phyloP scores from a whole-genome alignment of 2,113 vertebrate species.

The Dasypus novemcinctus region DNA sequence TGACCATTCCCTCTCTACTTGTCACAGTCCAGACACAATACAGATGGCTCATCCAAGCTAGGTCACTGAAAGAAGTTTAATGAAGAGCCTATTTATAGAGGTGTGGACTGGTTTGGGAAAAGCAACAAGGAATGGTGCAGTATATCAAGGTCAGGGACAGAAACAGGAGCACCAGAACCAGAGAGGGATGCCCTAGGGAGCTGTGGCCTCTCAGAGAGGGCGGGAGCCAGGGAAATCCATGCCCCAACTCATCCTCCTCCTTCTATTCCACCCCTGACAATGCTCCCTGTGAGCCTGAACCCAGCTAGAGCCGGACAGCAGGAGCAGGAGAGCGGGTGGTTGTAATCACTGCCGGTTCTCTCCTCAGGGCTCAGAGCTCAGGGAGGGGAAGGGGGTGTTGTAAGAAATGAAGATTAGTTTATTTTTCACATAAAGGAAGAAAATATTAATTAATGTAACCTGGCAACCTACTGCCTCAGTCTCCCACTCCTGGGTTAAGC shows the following conservation, averaged over 20 bases:
- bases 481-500: too few relatives aligned
- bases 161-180: neutral
- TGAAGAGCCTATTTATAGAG: neutral
- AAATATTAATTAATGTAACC: too few relatives aligned
- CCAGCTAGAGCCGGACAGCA: neutral
- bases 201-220: neutral
- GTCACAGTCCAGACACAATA: neutral
- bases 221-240: neutral
- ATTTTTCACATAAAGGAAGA: too few relatives aligned
- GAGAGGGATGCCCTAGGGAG: neutral
- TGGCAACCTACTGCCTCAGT: too few relatives aligned
- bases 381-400: neutral
- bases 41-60: neutral
- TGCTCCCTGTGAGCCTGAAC: neutral
- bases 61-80: neutral
- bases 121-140: neutral
- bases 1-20: neutral
- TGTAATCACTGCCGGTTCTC: fast-evolving
- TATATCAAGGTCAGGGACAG: neutral
- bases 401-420: too few relatives aligned
- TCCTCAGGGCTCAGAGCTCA: neutral
- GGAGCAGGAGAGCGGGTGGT: neutral
- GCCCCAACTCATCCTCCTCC: neutral
- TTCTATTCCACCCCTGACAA: neutral
- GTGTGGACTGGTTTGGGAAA: neutral